Evolutionary conservation across 2,888 invertebrate genomes (phyloP).

Genomic region (Congeria kusceri): DNA sequence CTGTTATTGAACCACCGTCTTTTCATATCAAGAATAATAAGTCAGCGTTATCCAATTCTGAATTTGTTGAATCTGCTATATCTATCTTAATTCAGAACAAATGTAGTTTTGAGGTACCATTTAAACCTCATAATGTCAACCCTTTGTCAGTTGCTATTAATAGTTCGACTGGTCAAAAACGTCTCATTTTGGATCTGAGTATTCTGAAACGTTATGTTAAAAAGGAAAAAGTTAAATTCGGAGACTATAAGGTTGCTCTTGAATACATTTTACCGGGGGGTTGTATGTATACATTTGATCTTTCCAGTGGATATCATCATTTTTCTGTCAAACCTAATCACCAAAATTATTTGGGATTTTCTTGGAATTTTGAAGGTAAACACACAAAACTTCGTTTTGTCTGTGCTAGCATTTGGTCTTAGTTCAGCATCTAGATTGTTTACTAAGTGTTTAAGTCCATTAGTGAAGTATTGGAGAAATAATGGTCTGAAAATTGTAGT

Average conservation of each 20-base stretch:
- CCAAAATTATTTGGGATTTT: not conserved
- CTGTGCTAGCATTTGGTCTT: not conserved
- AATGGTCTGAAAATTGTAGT: not conserved
- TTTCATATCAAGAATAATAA: not conserved
- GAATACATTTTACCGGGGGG: not conserved
- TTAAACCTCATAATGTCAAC: not conserved
- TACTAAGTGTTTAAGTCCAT: not conserved
- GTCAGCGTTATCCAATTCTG: not conserved
- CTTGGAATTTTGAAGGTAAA: not conserved
- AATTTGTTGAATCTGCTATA: not conserved
- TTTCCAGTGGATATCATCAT: slow-evolving; percentile 1
- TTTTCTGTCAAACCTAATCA: not conserved
- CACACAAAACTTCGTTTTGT: not conserved
- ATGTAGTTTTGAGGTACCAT: not conserved
- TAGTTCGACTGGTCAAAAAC: not conserved
- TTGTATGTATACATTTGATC: not conserved
- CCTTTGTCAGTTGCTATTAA: not conserved
- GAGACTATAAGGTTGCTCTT: not conserved
- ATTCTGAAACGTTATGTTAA: too few relatives aligned
- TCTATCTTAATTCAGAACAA: not conserved
- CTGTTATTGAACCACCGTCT: not conserved
- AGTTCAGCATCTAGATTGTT: not conserved
- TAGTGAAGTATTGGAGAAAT: slow-evolving; percentile 1
- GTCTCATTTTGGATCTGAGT: not conserved
- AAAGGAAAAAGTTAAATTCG: not conserved